Base-by-base conservation (phyloP, 2,888 invertebrate genomes). In the Lasioglossum morio region DNA sequence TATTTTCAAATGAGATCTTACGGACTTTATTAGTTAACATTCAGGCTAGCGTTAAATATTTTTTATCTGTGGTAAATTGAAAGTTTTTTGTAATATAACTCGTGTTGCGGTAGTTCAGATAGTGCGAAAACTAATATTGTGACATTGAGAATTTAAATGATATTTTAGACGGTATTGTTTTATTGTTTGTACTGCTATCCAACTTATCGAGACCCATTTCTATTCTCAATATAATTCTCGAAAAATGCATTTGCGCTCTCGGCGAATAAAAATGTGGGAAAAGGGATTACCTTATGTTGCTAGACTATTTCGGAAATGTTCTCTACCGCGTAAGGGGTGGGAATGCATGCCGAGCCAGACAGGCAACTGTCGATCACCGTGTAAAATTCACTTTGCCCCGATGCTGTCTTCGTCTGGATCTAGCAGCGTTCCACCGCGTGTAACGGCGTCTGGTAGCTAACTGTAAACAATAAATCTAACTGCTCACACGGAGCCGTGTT, bases 381-480 rank as follows among this genome's bases (percentile, higher is more conserved):
- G 19, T 34, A 8, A 34, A 23, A 34, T 66, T 66, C 66, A 34
- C 30, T 66, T 8, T n/a, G 10, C n/a, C 1, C 12, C 2, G 14
- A 40, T n/a, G 40, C 14, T 40, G 37, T 70, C 70, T 70, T 40
- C 23, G 14, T 16, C 43, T 5, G n/a, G 10, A 10, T 23, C 23
- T 37, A 34, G 12, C 23, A 4, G 40, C 23, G n/a, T 43, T 72
- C 7, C 40, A 2, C n/a, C 12, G 30, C 16, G 27, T 0, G 27
- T 10, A 40, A 30, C 40, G 46, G 19, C 40, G 72, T 72, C 60
- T 60, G 72, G 16, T 57, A 23, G 57, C 72, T 30, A 43, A 72
- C 78, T 72, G 78, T 60, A 69, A 80, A 84, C 88, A 72, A 81
- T 88, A 88, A 86, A 88, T 88, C 85, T 85, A 77, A 75, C 72